A percentile compares a stretch with the other conserved stretches of the same genome.
Conservation (phyloP, 2,797 vertebrate species). For the Gambelia wislizenii region DNA sequence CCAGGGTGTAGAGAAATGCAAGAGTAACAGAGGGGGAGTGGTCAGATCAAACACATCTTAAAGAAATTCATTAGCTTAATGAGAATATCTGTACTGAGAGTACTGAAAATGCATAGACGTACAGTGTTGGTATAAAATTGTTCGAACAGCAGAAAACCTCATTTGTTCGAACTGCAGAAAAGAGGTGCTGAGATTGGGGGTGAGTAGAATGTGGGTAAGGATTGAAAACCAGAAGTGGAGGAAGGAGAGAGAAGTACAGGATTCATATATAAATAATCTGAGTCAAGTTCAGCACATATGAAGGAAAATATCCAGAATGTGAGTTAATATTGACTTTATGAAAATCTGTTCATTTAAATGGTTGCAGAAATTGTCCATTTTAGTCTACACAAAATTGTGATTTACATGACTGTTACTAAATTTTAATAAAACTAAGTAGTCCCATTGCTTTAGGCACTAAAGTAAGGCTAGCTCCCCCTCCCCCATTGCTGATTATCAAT, state of each 20-base stretch:
- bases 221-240: not conserved
- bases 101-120: not conserved
- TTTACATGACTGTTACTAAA: not conserved
- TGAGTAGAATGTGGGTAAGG: not conserved
- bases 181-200: not conserved
- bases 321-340: not conserved
- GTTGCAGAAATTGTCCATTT: constrained; percentile 40
- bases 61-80: not conserved
- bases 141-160: not conserved
- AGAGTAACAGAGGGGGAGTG: not conserved
- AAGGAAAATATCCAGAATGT: not conserved
- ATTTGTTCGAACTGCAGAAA: not conserved
- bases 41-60: not conserved
- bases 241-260: not conserved
- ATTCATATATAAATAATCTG: not conserved
- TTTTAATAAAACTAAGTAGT: not conserved
- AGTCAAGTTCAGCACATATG: not conserved
- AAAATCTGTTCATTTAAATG: constrained; percentile 9
- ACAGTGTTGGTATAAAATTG: not conserved
- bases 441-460: no score
- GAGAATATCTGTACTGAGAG: not conserved
- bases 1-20: not conserved
- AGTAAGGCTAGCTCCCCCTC: no score
- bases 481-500: no score
- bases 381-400: not conserved